Conservation (phyloP, 2,888 invertebrate genomes). For the Eumerus sabulonum region DNA sequence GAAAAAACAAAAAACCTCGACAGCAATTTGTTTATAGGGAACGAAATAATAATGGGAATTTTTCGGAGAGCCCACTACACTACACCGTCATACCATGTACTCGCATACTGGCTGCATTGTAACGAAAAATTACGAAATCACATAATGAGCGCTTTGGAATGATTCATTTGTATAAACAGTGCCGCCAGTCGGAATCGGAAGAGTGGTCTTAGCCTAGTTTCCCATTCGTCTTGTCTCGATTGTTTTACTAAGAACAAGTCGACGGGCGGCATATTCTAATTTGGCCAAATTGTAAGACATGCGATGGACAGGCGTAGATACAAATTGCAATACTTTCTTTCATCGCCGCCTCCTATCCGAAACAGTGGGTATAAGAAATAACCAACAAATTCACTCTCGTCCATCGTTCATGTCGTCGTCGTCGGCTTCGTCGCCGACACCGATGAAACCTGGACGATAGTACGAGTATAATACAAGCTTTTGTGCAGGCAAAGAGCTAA, state of each 20-base stretch:
- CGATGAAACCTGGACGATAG: no score
- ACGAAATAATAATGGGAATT: conserved; percentile 64
- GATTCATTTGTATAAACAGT: conserved; percentile 40
- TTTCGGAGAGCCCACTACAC: conserved; percentile 21
- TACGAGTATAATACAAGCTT: conserved; percentile 56
- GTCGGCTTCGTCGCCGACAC: conserved; percentile 3
- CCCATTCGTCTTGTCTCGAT: no score
- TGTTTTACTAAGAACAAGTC: no score
- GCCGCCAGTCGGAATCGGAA: conserved; percentile 22
- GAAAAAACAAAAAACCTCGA: conserved; percentile 43
- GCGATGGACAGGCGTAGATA: no score
- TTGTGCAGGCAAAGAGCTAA: conserved; percentile 66
- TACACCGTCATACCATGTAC: neutral
- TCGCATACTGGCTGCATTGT: conserved; percentile 46
- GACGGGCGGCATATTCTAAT: no score
- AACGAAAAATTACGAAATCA: conserved; percentile 47
- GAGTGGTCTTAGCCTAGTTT: conserved; percentile 9
- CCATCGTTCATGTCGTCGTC: no score
- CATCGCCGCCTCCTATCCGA: conserved; percentile 25
- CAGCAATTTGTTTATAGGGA: conserved; percentile 66
- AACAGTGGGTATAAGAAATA: conserved; percentile 10
- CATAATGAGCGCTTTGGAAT: conserved; percentile 54
- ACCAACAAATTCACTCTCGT: conserved; percentile 44
- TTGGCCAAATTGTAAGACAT: no score
- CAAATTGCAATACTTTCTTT: conserved; percentile 51